Evolutionary conservation across 2,797 vertebrate species (phyloP).

Genomic region (Aldrovandia affinis): DNA sequence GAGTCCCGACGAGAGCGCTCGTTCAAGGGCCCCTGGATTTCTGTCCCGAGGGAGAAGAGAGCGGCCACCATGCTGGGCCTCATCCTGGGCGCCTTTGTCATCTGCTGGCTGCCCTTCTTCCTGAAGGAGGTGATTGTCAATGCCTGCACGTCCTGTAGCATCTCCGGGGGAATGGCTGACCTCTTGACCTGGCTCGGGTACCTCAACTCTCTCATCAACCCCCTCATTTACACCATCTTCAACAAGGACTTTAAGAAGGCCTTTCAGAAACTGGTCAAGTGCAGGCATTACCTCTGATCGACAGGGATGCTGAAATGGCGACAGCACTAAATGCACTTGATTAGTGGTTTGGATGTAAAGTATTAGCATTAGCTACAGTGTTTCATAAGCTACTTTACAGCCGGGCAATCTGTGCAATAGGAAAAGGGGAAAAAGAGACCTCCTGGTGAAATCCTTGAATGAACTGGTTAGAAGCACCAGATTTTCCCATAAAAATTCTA

Average conservation of each 20-base stretch:
- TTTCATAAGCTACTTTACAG: slow-evolving; percentile 1
- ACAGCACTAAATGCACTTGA: neutral
- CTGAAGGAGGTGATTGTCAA: slow-evolving; percentile 83
- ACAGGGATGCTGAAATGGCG: neutral
- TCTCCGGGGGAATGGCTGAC: slow-evolving; percentile 79
- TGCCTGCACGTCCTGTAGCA: slow-evolving; percentile 74
- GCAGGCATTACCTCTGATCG: slow-evolving; percentile 66
- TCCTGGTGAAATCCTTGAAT: neutral
- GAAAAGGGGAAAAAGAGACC: neutral
- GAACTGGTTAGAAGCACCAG: neutral
- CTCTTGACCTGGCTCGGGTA: slow-evolving; percentile 83
- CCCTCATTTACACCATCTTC: slow-evolving; percentile 83
- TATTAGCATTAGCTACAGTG: too few species aligned
- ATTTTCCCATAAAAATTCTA: neutral
- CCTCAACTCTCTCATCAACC: slow-evolving; percentile 83
- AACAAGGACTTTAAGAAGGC: slow-evolving; percentile 85
- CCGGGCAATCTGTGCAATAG: neutral
- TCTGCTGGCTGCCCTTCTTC: slow-evolving; percentile 84
- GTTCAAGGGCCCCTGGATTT: slow-evolving; percentile 77
- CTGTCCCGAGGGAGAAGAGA: slow-evolving; percentile 76
- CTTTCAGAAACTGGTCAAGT: slow-evolving; percentile 79
- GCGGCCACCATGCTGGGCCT: slow-evolving; percentile 80
- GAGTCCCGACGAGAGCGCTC: slow-evolving; percentile 72
- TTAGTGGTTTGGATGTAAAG: neutral
- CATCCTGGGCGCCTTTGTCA: slow-evolving; percentile 81